Evolutionary conservation across 2,888 invertebrate genomes (phyloP), one percentile per base, ranked within the genome.

Genomic region (Lapara coniferarum): DNA sequence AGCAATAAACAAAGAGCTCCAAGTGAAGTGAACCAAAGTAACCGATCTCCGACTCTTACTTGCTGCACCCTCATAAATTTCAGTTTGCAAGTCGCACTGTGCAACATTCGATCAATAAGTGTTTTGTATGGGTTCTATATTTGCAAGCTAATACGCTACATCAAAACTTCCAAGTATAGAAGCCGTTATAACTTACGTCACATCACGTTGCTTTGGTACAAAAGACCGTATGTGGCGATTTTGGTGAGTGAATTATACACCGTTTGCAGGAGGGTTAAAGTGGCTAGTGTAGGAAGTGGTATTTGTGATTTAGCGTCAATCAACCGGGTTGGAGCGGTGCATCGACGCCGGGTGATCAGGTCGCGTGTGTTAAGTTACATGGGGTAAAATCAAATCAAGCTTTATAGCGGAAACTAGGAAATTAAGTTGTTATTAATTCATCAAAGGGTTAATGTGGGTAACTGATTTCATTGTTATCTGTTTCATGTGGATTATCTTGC

Each of bases 121-220:
- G 84, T 91, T 92, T 93, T 93, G 91, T 92, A 93, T 86, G 91
- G 93, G 82, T 90, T 93, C 92, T 88, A 89, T 92, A 92, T 92
- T 92, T 92, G 91, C 91, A 90, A 92, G 88, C 86, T 92, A 91
- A 93, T 92, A 92, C 83, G 85, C 89, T 87, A 89, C 85, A 89
- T 89, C 89, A 85, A 87, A 91, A 92, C 89, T 91, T 89, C 83
- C 83, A 82, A 85, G 87, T 83, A 87, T 85, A 81, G 82, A 79
- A 87, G 85, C 84, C 85, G 82, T 90, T 90, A 90, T 89, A 86
- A 88, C 81, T 84, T 85, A 84, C 88, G 85, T 87, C 87, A 88
- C 80, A 77, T 78, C 75, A 77, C 71, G 6, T 70, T 58, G 30
- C 19, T 46, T 13, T 70, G 69, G 67, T 73, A 66, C 66, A 59